Conservation (phyloP, 2,888 invertebrate species). For the Pollenia angustigena region DNA sequence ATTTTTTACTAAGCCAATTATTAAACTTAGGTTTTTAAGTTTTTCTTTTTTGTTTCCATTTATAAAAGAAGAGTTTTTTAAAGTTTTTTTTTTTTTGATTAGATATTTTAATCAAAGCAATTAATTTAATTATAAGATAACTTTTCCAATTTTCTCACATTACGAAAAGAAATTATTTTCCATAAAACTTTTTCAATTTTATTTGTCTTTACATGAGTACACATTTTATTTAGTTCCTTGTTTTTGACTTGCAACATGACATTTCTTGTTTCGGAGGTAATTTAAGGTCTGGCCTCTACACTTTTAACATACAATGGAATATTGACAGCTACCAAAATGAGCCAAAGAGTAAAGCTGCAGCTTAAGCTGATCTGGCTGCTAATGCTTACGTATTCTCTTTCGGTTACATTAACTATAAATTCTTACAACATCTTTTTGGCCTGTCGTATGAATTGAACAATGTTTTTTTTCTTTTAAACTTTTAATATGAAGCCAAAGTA, state of each 20-base stretch:
- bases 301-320: slow-evolving; percentile 60
- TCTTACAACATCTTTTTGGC: slow-evolving; percentile 66
- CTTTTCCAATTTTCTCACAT: slow-evolving; percentile 63
- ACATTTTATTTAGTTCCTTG: slow-evolving; percentile 28
- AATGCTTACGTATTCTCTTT: slow-evolving; percentile 62
- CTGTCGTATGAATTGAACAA: slow-evolving; percentile 44
- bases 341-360: slow-evolving; percentile 6
- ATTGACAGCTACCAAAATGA: slow-evolving; percentile 71
- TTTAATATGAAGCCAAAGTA: slow-evolving; percentile 16
- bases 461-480: slow-evolving; percentile 26
- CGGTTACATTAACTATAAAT: slow-evolving; percentile 71
- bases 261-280: slow-evolving; percentile 69
- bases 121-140: neutral
- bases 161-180: slow-evolving; percentile 6
- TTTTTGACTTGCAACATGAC: slow-evolving; percentile 71
- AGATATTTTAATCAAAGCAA: too few relatives aligned
- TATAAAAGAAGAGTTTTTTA: too few relatives aligned
- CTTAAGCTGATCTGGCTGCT: slow-evolving; percentile 38
- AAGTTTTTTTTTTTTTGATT: too few relatives aligned
- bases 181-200: slow-evolving; percentile 37
- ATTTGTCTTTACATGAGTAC: slow-evolving; percentile 29
- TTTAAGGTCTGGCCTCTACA: slow-evolving; percentile 69
- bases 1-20: too few relatives aligned
- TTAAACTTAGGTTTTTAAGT: too few relatives aligned
- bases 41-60: too few relatives aligned